Percentiles rank a stretch among this genome's conserved stretches.
Conservation (phyloP, 2,888 invertebrate genomes). For the Homarus gammarus region DNA sequence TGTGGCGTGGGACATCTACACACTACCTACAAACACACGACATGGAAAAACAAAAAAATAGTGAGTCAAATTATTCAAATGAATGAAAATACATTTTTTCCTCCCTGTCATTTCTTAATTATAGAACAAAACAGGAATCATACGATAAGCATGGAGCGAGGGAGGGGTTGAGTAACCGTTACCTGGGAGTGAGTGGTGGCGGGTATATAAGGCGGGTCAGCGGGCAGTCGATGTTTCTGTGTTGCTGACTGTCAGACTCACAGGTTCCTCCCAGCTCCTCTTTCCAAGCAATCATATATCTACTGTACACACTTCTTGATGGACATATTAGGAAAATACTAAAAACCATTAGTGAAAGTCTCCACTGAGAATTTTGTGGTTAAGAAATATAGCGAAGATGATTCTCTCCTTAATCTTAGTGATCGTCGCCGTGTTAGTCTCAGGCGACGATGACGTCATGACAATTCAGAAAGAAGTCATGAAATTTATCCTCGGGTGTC, state of each 20-base stretch:
- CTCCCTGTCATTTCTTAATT: background rate
- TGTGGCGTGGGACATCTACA: background rate
- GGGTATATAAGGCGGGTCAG: constrained; percentile 16
- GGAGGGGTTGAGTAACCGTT: constrained; percentile 16
- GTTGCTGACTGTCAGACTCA: background rate
- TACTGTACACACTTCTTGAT: no score
- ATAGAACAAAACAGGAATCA: background rate
- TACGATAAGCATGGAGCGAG: no score
- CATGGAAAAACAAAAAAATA: background rate
- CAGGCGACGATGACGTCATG: constrained; percentile 49
- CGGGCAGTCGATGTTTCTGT: background rate
- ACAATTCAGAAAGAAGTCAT: constrained; percentile 66
- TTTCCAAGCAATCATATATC: background rate
- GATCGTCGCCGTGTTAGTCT: background rate
- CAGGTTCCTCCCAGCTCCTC: background rate
- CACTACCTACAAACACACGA: background rate
- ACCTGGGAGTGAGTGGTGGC: background rate
- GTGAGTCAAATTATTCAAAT: background rate
- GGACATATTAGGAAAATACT: no score
- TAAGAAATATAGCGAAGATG: constrained; percentile 2
- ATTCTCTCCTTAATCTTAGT: constrained; percentile 23
- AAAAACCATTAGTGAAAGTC: no score
- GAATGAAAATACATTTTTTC: background rate
- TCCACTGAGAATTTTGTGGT: no score
- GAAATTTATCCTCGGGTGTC: constrained; percentile 70